Evolutionary conservation across 2,888 invertebrate species (phyloP), one percentile per base, ranked within the genome.

Genomic region (Holacanthella duospinosa): DNA sequence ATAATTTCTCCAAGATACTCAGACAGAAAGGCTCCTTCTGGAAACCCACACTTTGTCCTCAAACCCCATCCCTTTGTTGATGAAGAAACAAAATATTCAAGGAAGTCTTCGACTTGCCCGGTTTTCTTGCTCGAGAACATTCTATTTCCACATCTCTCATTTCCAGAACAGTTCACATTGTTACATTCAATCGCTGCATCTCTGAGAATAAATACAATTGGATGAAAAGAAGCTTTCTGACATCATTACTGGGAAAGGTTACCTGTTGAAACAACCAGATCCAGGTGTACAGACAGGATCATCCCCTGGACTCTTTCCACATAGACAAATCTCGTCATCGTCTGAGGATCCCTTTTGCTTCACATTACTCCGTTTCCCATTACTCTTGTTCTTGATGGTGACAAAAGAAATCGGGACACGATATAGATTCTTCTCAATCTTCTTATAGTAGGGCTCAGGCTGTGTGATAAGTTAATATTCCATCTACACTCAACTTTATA

Each of bases 1-100:
- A 73, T 70, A 1, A 71, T 63, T 60, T 73, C 73, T 16, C 73
- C 73, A 21, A 68, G 56, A 29, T 73, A 73, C 55, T 73, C 73
- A 16, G 66, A 63, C 1, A 73, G 61, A 29, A 71, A 73, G 3
- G 68, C 68, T 0, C 68, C 71, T 25, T 64, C 57, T 1, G 64
- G 60, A 26, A 72, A 62, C 1, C 26, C 27, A 12, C 44, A 57
- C 2, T 29, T 61, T 1, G 69, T 66, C 3, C 57, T 26, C 0
- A 72, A 62, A 12, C 70, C 72, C 69, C 69, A 72, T 1, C 72
- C 72, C 29, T 26, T 24, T 6, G 26, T 43, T 21, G 44, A 9
- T 48, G 12, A 21, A 48, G 19, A 48, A 9, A 48, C 48, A 48
- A 59, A 59, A 19, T 6, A 43, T 26, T 59, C 59, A 4, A 59